Conservation (phyloP, 2,888 invertebrate species). For the Pardosa pseudoannulata region DNA sequence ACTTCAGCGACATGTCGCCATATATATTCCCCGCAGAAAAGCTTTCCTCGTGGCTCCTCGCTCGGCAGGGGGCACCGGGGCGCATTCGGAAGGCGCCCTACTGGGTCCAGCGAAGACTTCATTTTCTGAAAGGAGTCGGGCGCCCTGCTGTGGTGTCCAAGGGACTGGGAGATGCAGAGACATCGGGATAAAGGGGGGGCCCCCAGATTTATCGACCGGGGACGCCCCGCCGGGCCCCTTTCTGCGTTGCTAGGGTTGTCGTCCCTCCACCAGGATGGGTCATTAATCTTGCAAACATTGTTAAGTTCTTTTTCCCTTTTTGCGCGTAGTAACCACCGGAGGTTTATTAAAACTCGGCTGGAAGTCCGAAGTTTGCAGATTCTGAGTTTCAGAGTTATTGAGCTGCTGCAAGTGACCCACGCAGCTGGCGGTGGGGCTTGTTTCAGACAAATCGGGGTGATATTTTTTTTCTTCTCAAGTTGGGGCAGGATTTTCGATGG, state of each 20-base stretch:
- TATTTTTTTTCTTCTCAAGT: neutral
- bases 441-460: neutral
- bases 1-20: conserved; percentile 56
- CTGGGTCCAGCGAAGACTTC: conserved; percentile 55
- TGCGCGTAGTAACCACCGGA: conserved; percentile 6
- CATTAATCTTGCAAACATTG: conserved; percentile 58
- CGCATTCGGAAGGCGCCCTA: conserved; percentile 43
- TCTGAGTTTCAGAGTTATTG: neutral
- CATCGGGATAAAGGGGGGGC: conserved; percentile 30
- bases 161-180: conserved; percentile 61
- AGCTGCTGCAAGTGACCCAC: neutral
- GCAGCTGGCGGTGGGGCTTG: neutral
- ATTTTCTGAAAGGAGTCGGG: conserved; percentile 47
- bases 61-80: conserved; percentile 35
- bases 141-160: conserved; percentile 59
- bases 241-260: conserved; percentile 35
- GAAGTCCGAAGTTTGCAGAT: neutral
- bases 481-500: neutral
- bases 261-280: conserved; percentile 7
- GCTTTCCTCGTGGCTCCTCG: conserved; percentile 43
- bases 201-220: conserved; percentile 70
- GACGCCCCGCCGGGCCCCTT: conserved; percentile 42
- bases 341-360: conserved; percentile 23
- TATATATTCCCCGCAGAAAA: conserved; percentile 31
- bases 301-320: conserved; percentile 20